A percentile compares a stretch with the other conserved stretches of the same genome.
Conservation (phyloP, 2,888 invertebrate species). For the Euzetes globulus region DNA sequence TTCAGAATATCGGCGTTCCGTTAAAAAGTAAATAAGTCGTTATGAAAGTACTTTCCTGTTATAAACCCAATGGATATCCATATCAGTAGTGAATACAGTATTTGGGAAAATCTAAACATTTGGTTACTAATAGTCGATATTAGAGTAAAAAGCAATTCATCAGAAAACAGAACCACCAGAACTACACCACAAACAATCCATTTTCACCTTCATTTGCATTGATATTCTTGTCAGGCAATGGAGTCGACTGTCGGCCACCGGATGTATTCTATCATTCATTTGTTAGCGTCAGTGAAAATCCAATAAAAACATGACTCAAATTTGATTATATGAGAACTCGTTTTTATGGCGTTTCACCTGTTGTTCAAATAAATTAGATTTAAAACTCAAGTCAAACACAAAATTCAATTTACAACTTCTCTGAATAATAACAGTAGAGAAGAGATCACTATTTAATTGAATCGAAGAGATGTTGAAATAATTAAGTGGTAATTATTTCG, state of each 20-base stretch:
- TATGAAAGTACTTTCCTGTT: conserved; percentile 3
- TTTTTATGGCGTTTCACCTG: conserved; percentile 12
- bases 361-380: conserved; percentile 23
- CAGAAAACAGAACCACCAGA: background rate
- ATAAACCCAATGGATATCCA: background rate
- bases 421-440: background rate
- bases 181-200: background rate
- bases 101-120: background rate
- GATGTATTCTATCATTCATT: conserved; percentile 26
- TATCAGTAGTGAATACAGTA: background rate
- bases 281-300: conserved; percentile 14
- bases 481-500: conserved; percentile 5
- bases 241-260: background rate
- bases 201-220: conserved; percentile 21
- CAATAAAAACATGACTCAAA: conserved; percentile 12
- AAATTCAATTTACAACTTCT: background rate
- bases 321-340: conserved; percentile 19
- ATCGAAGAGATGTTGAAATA: conserved; percentile 23
- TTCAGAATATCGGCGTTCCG: background rate
- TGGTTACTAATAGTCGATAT: background rate
- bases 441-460: conserved; percentile 17
- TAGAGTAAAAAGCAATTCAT: background rate
- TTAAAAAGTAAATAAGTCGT: background rate
- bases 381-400: background rate
- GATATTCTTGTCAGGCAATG: background rate